phyloP scores from a whole-genome alignment of 2,797 vertebrate species.

The Phoeniculus purpureus region DNA sequence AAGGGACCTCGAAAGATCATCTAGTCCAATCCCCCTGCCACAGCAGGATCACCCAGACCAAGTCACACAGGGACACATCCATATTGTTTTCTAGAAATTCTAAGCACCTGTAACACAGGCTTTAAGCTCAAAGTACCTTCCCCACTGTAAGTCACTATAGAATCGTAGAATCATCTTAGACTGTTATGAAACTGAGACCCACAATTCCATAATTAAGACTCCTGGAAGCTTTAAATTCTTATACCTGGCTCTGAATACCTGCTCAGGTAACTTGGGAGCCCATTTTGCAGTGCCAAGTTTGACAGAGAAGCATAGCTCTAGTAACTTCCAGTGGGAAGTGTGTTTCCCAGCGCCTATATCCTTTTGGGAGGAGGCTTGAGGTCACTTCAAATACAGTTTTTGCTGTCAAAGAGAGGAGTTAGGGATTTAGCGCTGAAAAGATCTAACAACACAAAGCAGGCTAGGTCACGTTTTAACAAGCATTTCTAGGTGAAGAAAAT shows the following conservation, averaged over 20 bases:
- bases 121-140: too few species aligned
- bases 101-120: too few species aligned
- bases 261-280: background rate
- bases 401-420: background rate
- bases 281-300: background rate
- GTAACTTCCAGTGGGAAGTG: background rate
- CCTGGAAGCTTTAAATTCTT: background rate
- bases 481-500: background rate
- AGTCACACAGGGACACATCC: too few species aligned
- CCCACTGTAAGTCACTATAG: too few species aligned
- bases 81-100: too few species aligned
- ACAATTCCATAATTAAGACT: background rate
- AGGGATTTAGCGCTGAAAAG: background rate
- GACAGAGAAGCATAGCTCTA: background rate
- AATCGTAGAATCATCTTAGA: too few species aligned
- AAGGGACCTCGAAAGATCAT: too few species aligned
- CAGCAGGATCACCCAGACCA: too few species aligned
- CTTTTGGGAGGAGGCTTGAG: background rate
- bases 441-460: background rate
- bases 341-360: background rate
- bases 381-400: background rate
- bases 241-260: background rate
- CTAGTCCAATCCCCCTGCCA: too few species aligned
- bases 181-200: background rate
- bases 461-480: background rate